Conservation (phyloP, 1,140 invertebrate genomes). For the Sitobion miscanthi region DNA sequence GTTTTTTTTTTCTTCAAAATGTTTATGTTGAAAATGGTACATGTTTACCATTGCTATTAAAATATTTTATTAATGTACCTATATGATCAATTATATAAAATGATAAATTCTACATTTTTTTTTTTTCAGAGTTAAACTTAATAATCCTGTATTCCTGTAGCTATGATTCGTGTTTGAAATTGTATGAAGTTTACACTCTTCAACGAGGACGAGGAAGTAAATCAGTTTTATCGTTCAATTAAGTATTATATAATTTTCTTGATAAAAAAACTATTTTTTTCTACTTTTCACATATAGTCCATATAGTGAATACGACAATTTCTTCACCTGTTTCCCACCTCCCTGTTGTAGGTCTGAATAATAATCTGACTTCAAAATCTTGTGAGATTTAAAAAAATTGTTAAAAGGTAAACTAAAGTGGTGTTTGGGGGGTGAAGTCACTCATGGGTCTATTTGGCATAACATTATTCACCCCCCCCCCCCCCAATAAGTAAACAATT, state of each 20-base stretch:
- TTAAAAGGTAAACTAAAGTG: no score
- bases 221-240: neutral
- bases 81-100: neutral
- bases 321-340: no score
- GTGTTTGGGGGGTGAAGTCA: no score
- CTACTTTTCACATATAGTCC: neutral
- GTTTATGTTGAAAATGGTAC: neutral
- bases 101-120: neutral
- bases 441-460: no score
- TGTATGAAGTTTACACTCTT: neutral
- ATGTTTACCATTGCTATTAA: neutral
- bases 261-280: neutral
- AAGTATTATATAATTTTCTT: neutral
- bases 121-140: neutral
- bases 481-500: no score
- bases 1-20: neutral
- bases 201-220: neutral
- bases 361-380: no score
- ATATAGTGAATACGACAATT: no score
- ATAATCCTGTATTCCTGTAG: no score
- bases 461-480: no score
- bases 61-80: neutral
- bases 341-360: no score
- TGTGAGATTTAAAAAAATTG: no score
- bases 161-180: neutral